Base-by-base conservation (phyloP, 2,797 vertebrate genomes). In the Sphenopsis melanotis region DNA sequence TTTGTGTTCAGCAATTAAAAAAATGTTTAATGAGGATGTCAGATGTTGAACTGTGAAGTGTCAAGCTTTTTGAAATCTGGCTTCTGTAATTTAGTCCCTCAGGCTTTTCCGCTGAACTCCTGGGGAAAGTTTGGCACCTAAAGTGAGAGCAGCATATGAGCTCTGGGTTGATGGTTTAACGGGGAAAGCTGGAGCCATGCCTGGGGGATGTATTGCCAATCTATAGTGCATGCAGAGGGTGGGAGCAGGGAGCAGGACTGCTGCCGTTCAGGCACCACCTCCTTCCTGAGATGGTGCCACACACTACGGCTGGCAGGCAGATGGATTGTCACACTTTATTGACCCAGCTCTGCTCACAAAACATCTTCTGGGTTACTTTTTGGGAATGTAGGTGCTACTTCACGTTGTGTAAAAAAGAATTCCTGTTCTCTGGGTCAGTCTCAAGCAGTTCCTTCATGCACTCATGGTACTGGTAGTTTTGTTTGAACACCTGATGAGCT, bases 81-180 rank as follows among this genome's bases (percentile, higher is more conserved):
- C 83, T 79, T 49, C 74, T 76, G 32, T 72, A 50, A 34, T 76
- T 72, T 22, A 41, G 77, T 59, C 94, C 96, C 91, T 93, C 69
- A 26, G 95, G 95, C 95, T 81, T 86, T 96, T 88, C 77, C 50
- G 12, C 5, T 26, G 80, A 50, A 20, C 91, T 95, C 96, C 95
- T 87, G 94, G 91, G 93, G 95, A 78, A 87, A 29, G 77, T 82
- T 94, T 96, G 95, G 96, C 96, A 90, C 69, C 55, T 76, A 47
- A 57, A 80, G 18, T 27, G 41, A 11, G 15, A 32, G 64, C 5
- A 39, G 76, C 94, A 72, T 46, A 71, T 56, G 89, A 95, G 63
- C 9, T 2, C 5, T 2, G 75, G 52, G 57, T 34, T 72, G 60
- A 1, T 9, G 13, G 60, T n/a, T 61, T 1, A 61, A 36, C 41